Base-by-base conservation (phyloP, 1,140 invertebrate genomes). In the Drosophila kurseongensis region DNA sequence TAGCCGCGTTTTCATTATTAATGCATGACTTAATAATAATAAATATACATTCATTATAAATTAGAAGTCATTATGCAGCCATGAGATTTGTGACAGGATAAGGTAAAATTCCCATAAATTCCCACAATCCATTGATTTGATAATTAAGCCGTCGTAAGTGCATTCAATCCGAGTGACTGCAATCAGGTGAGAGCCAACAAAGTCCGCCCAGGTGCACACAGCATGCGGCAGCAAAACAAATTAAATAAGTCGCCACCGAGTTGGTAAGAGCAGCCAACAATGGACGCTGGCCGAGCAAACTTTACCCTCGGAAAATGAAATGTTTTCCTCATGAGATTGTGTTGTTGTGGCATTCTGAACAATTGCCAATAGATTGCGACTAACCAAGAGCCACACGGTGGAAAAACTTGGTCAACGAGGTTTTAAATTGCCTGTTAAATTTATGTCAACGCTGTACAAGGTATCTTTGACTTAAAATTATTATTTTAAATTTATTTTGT, bases 351-450 rank as follows among this genome's bases (percentile, higher is more conserved):
- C 68, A 48, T 36, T 36, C 44, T n/a, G 51, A 72, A 72, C 68
- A 71, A 71, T 71, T 71, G 65, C 44, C 68, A 71, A 71, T 71
- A 47, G 68, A 69, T 71, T 71, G 65, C 42, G 42, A 57, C 65
- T 47, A 10, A 69, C 63, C 27, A 5, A 35, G 50, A 13, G 4
- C 0, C 38, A 1, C 45, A 51, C 62, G 9, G 1, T 8, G 29
- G 9, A 8, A 51, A 62, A 51, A 13, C n/a, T 55, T 27, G 1
- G 5, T 0, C 1, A 14, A 14, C 18, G 0, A 29, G 8, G 9
- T 50, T 50, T 32, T 6, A 7, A 7, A 1, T 18, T 36, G 2
- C 5, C 12, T 29, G 10, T 5, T 47, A 5, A 16, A 10, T 44
- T 32, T 32, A 1, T 32, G 4, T 32, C 7, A 32, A 7, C 8